Base-by-base conservation (phyloP, 2,888 invertebrate genomes). In the Acronicta leporina region DNA sequence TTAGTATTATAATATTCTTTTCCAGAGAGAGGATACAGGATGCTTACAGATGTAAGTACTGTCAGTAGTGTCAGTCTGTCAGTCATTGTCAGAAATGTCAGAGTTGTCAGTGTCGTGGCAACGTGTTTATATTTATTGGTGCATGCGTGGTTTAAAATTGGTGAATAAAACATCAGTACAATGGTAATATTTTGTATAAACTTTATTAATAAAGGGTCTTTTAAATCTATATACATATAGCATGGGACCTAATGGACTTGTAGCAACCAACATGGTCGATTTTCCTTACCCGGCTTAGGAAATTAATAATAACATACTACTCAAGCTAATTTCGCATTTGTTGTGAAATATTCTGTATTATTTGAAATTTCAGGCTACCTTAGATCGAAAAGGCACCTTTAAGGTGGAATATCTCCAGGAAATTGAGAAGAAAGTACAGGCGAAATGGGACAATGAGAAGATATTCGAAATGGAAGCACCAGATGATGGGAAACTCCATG, bases 391-490 rank as follows among this genome's bases (percentile, higher is more conserved):
- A 92, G 99, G 99, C 47, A 99, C 99, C n/a, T 98, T 98, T 80
- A 99, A 99, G 94, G 97, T 99, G 42, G 97, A 98, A 85, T 98
- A 97, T 85, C 95, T 99, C 6, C 97, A 97, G 88, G 96, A 97
- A 79, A 98, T 99, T 73, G 99, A 99, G 85, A 95, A 95, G 63
- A 96, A 96, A 67, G 96, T 99, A 13, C 99, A 99, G 88, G 94
- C 95, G 62, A 95, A 95, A 89, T 99, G 99, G 99, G 96, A 97
- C 42, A 88, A 94, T 15, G 96, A 96, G 57, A 97, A 97, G 83
- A 95, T 96, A 35, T 97, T 97, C 87, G 98, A 99, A 92, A 92
- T 95, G 52, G 97, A 99, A 94, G 98, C 98, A 3, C 97, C 97
- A 0, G 83, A 87, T 14, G 90, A 95, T 63, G 96, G 92, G 63